These are phyloP conservation scores for Dyspetes luteomarginatus DNA, from an alignment of 2,888 invertebrate genomes.

Conservation along the genomic window DNA sequence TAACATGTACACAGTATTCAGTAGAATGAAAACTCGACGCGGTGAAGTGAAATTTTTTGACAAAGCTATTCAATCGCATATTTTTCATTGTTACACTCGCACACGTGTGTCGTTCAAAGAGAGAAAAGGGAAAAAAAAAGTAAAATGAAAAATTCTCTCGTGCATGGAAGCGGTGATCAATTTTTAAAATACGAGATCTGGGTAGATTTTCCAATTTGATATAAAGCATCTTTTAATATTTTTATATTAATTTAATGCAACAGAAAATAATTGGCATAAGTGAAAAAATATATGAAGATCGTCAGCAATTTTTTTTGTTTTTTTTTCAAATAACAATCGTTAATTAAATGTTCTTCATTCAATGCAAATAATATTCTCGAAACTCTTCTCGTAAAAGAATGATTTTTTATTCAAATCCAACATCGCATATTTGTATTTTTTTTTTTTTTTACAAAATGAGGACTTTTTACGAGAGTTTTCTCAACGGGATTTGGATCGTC, in stretches of 20 bases:
- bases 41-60: slow-evolving; percentile 31
- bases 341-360: not conserved
- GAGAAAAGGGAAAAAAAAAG: not conserved
- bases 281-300: no score
- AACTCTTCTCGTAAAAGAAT: not conserved
- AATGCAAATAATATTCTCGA: not conserved
- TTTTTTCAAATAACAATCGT: not conserved
- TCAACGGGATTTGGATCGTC: slow-evolving; percentile 4
- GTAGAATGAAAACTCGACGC: slow-evolving; percentile 21
- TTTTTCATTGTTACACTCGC: slow-evolving; percentile 19
- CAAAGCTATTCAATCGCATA: slow-evolving; percentile 46
- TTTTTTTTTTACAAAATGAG: not conserved
- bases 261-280: no score
- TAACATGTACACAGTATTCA: not conserved
- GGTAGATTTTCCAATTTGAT: not conserved
- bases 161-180: slow-evolving; percentile 22
- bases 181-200: slow-evolving; percentile 16
- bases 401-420: slow-evolving; percentile 15
- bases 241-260: no score
- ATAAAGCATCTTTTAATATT: no score
- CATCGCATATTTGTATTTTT: slow-evolving; percentile 11
- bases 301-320: not conserved
- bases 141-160: not conserved
- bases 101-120: slow-evolving; percentile 2
- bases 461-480: slow-evolving; percentile 31